phyloP scores from a whole-genome alignment of 2,888 invertebrate genomes.

The Rugalucina vietnamica region DNA sequence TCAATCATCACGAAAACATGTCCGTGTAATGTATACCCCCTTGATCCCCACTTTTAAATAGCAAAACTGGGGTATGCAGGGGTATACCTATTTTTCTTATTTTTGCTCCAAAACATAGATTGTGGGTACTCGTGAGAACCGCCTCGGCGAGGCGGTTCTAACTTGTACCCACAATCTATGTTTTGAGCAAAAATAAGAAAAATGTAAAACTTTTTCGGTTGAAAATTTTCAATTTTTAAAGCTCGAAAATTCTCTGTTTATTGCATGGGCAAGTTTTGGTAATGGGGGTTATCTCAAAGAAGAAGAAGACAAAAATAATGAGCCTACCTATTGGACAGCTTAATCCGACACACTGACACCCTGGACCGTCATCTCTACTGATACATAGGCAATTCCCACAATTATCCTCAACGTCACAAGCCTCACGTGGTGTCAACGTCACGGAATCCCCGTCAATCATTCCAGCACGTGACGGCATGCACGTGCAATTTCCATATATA shows the following conservation, averaged over 20 bases:
- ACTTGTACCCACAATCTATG: not conserved
- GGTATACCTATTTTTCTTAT: too few species aligned
- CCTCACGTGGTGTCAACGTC: conserved; percentile 63
- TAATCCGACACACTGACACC: conserved; percentile 76
- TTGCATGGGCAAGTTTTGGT: too few species aligned
- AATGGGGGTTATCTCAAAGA: too few species aligned
- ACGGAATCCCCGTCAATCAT: conserved; percentile 69
- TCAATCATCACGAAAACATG: too few species aligned
- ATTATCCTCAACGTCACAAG: conserved; percentile 75
- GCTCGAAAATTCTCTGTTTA: too few species aligned
- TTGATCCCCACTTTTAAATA: too few species aligned
- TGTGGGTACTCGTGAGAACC: not conserved
- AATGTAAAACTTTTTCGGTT: not conserved
- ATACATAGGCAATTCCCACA: conserved; percentile 81
- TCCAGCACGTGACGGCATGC: conserved; percentile 72
- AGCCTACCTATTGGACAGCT: conserved; percentile 76
- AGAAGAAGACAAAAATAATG: not conserved
- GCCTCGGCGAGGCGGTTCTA: not conserved
- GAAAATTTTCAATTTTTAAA: not conserved
- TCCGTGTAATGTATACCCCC: too few species aligned
- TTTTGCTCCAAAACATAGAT: too few species aligned
- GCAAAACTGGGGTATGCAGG: too few species aligned
- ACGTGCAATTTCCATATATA: conserved; percentile 81
- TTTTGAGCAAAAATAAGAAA: not conserved
- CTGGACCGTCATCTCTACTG: conserved; percentile 73